phyloP scores from a whole-genome alignment of 2,113 vertebrate species.

The Mesembrinibis cayennensis region DNA sequence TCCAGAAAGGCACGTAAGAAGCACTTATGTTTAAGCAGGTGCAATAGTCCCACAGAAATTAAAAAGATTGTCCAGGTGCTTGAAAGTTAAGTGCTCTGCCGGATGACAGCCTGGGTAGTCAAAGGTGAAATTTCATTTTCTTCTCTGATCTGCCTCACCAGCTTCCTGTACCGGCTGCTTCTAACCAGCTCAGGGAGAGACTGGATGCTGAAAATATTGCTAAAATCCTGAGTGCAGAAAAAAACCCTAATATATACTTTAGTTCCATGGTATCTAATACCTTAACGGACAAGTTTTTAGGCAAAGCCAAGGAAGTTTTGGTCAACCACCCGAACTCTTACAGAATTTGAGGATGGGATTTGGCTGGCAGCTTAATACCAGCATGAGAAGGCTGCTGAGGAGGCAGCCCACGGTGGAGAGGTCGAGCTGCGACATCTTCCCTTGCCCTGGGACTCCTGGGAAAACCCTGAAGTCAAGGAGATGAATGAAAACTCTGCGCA shows the following conservation, averaged over 20 bases:
- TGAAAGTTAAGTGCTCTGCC: neutral
- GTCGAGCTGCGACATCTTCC: neutral
- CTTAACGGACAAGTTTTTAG: neutral
- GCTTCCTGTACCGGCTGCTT: neutral
- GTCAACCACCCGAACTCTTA: neutral
- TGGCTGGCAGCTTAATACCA: neutral
- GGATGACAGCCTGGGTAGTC: neutral
- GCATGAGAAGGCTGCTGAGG: neutral
- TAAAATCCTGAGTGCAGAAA: neutral
- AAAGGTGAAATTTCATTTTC: neutral
- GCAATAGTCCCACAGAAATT: neutral
- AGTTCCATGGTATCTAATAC: neutral
- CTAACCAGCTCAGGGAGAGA: neutral
- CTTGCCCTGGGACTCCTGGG: neutral
- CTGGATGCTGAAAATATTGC: neutral
- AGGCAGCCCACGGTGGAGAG: neutral
- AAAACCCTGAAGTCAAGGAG: neutral
- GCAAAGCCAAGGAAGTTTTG: neutral
- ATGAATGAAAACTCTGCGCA: neutral
- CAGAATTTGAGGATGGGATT: neutral
- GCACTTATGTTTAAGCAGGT: neutral
- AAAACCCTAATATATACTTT: fast-evolving
- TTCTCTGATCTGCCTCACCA: neutral
- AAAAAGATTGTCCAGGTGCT: neutral
- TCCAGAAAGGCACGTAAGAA: neutral